Evolutionary conservation across 1,140 invertebrate genomes (phyloP).

Genomic region (Drosophila equinoxialis): DNA sequence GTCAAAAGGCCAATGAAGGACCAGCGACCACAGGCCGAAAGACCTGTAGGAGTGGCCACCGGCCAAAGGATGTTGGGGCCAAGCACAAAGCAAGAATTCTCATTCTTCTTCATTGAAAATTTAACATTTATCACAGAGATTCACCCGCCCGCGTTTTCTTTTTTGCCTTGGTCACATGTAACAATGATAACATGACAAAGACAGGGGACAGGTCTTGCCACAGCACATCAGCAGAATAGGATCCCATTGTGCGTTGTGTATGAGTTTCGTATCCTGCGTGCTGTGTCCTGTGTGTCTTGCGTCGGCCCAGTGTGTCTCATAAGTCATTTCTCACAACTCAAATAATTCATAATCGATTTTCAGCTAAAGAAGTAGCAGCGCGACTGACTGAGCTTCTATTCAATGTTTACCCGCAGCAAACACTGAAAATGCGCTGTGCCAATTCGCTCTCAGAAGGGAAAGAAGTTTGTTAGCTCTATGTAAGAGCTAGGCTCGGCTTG

Average conservation of each 20-base stretch:
- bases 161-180: constrained; percentile 30
- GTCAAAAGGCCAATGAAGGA: constrained; percentile 55
- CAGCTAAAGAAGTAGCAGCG: constrained; percentile 20
- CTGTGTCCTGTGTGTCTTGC: constrained; percentile 42
- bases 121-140: constrained; percentile 46
- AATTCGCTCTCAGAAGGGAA: constrained; percentile 25
- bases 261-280: constrained; percentile 8
- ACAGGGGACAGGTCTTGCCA: not conserved
- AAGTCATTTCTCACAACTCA: constrained; percentile 80
- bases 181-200: constrained; percentile 61
- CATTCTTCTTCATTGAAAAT: constrained; percentile 12
- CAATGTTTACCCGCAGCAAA: constrained; percentile 35
- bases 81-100: not conserved
- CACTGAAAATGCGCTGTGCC: constrained; percentile 19
- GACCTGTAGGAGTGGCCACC: constrained; percentile 1
- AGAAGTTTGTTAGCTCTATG: constrained; percentile 55
- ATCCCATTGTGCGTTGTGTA: constrained; percentile 39
- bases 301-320: constrained; percentile 65
- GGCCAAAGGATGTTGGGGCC: constrained; percentile 15
- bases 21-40: constrained; percentile 14
- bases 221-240: constrained; percentile 13
- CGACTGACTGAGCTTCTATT: not conserved
- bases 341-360: constrained; percentile 83
- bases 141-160: not conserved
- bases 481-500: constrained; percentile 28